Evolutionary conservation across 2,113 vertebrate genomes (phyloP).

Genomic region (Puma concolor): DNA sequence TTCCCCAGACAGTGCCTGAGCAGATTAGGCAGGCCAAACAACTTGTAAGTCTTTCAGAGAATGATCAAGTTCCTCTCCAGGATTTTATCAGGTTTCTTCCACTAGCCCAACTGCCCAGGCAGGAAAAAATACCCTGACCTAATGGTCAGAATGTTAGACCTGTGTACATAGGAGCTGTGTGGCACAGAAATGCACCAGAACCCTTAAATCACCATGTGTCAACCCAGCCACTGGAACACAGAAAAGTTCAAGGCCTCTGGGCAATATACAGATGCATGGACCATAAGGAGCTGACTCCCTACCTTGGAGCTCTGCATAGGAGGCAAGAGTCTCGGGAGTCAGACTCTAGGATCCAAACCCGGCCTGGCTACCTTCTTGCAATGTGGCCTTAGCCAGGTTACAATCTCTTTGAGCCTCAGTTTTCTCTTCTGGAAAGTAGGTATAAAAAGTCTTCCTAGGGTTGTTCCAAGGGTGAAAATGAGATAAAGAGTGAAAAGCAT

Average conservation of each 20-base stretch:
- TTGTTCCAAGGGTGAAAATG: conserved; percentile 7
- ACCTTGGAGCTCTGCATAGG: background rate
- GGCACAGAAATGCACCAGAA: background rate
- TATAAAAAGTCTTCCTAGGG: background rate
- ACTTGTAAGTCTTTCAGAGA: conserved; percentile 78
- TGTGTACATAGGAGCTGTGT: background rate
- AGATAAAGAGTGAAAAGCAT: background rate
- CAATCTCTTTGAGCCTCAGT: background rate
- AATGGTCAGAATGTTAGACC: background rate
- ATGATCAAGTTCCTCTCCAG: conserved; percentile 72
- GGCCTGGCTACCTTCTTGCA: background rate
- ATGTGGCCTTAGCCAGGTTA: background rate
- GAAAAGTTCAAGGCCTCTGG: background rate
- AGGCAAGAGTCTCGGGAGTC: background rate
- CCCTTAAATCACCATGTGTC: background rate
- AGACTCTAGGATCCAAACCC: background rate
- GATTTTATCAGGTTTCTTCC: conserved; percentile 81
- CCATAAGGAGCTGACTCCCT: background rate
- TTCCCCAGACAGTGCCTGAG: conserved; percentile 80
- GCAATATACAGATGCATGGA: background rate
- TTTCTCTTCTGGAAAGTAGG: background rate
- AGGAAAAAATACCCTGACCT: background rate
- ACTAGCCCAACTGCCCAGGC: conserved; percentile 49
- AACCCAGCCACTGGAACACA: background rate
- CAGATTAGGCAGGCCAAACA: conserved; percentile 80